phyloP scores from a whole-genome alignment of 37 sponge, comb jelly and placozoan genomes.

The Petrosia ficiformis region DNA sequence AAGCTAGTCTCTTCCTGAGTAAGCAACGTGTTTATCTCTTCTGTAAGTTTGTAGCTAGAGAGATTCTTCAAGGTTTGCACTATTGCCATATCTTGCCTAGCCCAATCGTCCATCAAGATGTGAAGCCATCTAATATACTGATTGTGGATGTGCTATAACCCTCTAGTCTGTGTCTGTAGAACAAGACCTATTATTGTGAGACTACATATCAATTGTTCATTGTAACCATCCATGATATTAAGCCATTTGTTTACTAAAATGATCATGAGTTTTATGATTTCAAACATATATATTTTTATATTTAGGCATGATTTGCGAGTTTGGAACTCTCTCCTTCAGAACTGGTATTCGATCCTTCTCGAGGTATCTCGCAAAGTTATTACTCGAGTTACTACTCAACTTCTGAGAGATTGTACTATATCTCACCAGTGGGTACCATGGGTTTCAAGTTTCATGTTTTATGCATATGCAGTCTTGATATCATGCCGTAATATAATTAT shows the following conservation, averaged over 20 bases:
- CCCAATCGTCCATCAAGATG: neutral
- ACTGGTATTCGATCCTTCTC: neutral
- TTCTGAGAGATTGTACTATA: neutral
- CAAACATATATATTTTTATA: neutral
- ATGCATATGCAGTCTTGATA: neutral
- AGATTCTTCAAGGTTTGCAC: neutral
- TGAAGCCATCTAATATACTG: conserved; percentile 10
- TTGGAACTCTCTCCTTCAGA: neutral
- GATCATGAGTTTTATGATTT: too few species aligned
- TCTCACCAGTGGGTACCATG: conserved; percentile 9
- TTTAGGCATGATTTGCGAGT: neutral
- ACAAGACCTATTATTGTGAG: conserved; percentile 4
- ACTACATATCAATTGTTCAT: neutral
- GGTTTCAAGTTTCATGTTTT: neutral
- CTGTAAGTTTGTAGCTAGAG: neutral
- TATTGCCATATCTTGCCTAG: neutral
- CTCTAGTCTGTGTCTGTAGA: neutral
- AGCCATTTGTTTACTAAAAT: too few species aligned
- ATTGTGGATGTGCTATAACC: neutral
- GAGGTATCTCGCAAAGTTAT: neutral
- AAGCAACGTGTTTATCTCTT: neutral
- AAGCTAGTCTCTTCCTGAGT: neutral
- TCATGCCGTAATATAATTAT: too few species aligned
- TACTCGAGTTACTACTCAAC: neutral
- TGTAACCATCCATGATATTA: neutral